A percentile compares a stretch with the other conserved stretches of the same genome.
Evolutionary conservation across 2,888 invertebrate species (phyloP).

Genomic region (Chloromyia formosa): DNA sequence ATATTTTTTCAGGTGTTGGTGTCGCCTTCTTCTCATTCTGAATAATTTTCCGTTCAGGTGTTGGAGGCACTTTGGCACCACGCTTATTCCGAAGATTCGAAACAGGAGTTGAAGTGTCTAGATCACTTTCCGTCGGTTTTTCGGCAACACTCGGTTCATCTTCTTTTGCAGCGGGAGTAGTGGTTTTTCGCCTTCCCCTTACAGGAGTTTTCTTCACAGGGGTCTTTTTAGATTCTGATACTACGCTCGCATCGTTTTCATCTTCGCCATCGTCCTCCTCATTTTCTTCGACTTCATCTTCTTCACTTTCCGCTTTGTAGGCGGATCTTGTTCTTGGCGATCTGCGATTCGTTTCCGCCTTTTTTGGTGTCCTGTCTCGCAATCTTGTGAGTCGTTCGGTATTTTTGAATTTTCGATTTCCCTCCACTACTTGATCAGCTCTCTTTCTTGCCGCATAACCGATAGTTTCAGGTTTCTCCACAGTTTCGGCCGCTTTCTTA

Average conservation of each 20-base stretch:
- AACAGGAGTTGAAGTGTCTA: not conserved
- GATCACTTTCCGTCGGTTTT: not conserved
- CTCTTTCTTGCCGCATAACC: slow-evolving; percentile 69
- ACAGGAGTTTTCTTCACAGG: slow-evolving; percentile 54
- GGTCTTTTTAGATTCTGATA: slow-evolving; percentile 53
- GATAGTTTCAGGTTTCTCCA: slow-evolving; percentile 54
- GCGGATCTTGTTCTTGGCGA: slow-evolving; percentile 56
- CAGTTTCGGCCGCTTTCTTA: slow-evolving; percentile 45
- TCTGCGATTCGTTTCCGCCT: slow-evolving; percentile 60
- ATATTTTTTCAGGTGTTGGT: not conserved
- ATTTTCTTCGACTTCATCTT: slow-evolving; percentile 41
- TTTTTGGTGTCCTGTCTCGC: slow-evolving; percentile 60
- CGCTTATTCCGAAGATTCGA: slow-evolving; percentile 19
- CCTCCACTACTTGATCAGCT: slow-evolving; percentile 64
- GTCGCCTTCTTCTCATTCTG: not conserved
- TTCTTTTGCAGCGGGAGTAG: slow-evolving; percentile 51
- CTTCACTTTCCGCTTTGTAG: slow-evolving; percentile 52
- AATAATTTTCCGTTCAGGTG: not conserved
- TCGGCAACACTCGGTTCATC: slow-evolving; percentile 57
- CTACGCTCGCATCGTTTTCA: not conserved
- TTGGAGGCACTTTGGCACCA: not conserved
- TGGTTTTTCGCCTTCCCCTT: slow-evolving; percentile 55
- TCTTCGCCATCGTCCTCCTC: slow-evolving; percentile 27
- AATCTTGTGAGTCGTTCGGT: slow-evolving; percentile 69
- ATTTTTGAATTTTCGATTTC: slow-evolving; percentile 64